phyloP scores from a whole-genome alignment of 1,140 invertebrate genomes.

The Tetramorium simillimum region DNA sequence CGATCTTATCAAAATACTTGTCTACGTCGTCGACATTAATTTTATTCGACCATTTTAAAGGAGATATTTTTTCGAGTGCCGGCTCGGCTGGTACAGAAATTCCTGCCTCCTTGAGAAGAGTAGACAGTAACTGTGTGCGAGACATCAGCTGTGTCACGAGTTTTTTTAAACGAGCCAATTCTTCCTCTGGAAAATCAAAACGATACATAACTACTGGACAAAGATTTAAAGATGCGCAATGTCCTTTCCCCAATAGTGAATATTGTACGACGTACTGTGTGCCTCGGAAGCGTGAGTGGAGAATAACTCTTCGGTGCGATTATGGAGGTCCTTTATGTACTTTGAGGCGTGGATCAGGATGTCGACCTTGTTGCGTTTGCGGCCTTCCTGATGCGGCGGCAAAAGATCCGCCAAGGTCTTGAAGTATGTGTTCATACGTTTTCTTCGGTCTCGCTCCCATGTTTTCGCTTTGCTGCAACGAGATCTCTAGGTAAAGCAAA shows the following conservation, averaged over 20 bases:
- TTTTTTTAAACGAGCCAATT: slow-evolving; percentile 82
- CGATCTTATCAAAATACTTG: slow-evolving; percentile 73
- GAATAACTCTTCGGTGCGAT: slow-evolving; percentile 82
- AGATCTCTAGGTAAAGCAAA: background rate
- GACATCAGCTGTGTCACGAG: slow-evolving; percentile 81
- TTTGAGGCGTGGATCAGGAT: slow-evolving; percentile 84
- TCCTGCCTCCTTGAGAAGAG: slow-evolving; percentile 83
- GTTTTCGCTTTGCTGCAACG: slow-evolving; percentile 84
- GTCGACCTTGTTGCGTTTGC: slow-evolving; percentile 85
- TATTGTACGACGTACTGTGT: slow-evolving; percentile 64
- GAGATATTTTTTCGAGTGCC: slow-evolving; percentile 84
- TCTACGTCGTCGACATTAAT: slow-evolving; percentile 82
- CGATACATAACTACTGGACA: background rate
- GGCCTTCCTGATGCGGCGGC: slow-evolving; percentile 85
- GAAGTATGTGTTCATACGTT: slow-evolving; percentile 85
- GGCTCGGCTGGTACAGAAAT: slow-evolving; percentile 83
- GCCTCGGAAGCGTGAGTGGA: slow-evolving; percentile 80
- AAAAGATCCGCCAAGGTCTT: slow-evolving; percentile 84
- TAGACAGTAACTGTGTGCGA: slow-evolving; percentile 81
- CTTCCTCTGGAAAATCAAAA: slow-evolving; percentile 80
- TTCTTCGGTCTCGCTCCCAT: slow-evolving; percentile 86
- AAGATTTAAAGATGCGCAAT: background rate
- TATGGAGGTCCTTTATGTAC: slow-evolving; percentile 85
- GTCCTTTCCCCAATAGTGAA: too few relatives aligned
- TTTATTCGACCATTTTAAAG: slow-evolving; percentile 84